Percentiles rank a stretch among this genome's conserved stretches.
Conservation (phyloP, 2,797 vertebrate genomes). For the Bufotes viridis region DNA sequence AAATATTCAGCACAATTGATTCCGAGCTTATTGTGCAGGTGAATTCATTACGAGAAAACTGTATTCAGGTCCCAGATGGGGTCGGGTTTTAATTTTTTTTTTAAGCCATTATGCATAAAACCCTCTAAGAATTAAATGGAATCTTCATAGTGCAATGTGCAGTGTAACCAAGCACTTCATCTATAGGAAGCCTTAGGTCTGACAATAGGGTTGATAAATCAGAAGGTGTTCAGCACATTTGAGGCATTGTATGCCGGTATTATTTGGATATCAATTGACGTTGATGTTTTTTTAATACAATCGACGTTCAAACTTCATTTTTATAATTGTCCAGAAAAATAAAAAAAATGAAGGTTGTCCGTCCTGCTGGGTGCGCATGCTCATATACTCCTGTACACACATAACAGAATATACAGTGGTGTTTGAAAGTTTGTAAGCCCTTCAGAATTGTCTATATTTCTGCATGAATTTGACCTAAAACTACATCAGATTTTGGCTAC, state of each 20-base stretch:
- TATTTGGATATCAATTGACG: not conserved
- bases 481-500: too few species aligned
- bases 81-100: not conserved
- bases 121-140: not conserved
- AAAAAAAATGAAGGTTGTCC: too few species aligned
- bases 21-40: constrained; percentile 27
- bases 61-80: not conserved
- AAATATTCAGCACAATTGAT: constrained; percentile 55
- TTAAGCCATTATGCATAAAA: not conserved
- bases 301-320: too few species aligned
- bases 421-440: too few species aligned
- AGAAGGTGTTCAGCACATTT: too few species aligned
- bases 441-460: too few species aligned
- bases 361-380: too few species aligned
- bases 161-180: not conserved
- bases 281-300: too few species aligned
- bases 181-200: not conserved
- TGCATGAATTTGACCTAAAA: too few species aligned
- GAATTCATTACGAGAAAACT: constrained; percentile 18
- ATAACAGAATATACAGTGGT: too few species aligned
- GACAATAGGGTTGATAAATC: too few species aligned
- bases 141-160: not conserved
- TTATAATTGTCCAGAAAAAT: too few species aligned
- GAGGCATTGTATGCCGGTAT: not conserved
- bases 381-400: not conserved